phyloP scores from a whole-genome alignment of 2,888 invertebrate species.

The Eristalis arbustorum region DNA sequence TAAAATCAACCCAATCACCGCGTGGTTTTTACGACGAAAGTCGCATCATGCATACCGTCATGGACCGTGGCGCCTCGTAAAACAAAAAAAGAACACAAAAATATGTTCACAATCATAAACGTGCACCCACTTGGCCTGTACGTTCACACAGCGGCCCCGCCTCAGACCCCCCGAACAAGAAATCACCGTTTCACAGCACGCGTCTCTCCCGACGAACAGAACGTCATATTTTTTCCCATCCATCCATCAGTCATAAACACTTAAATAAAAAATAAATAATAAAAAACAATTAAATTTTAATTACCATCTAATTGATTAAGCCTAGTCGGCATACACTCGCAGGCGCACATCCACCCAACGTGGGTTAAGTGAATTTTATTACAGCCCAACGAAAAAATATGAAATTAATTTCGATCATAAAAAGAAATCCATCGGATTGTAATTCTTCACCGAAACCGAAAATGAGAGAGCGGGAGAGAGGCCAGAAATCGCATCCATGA shows the following conservation, averaged over 20 bases:
- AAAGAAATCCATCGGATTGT: slow-evolving; percentile 27
- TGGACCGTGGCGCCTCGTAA: slow-evolving; percentile 37
- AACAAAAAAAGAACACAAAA: no score
- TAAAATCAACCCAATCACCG: not conserved
- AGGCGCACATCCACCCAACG: not conserved
- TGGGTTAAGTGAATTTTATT: slow-evolving; percentile 52
- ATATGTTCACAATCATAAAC: slow-evolving; percentile 15
- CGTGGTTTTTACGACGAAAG: slow-evolving; percentile 20
- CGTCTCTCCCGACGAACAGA: slow-evolving; percentile 17
- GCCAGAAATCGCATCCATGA: slow-evolving; percentile 6
- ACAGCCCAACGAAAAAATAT: slow-evolving; percentile 27
- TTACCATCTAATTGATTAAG: slow-evolving; percentile 65
- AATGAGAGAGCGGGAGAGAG: no score
- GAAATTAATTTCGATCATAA: slow-evolving; percentile 62
- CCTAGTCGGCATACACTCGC: slow-evolving; percentile 14
- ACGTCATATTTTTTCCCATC: slow-evolving; percentile 18
- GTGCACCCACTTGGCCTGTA: not conserved
- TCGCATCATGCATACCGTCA: not conserved
- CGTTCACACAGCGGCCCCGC: no score
- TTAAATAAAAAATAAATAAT: slow-evolving; percentile 63
- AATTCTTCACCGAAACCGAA: not conserved
- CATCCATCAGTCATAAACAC: slow-evolving; percentile 32
- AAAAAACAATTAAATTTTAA: slow-evolving; percentile 64
- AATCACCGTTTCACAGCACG: slow-evolving; percentile 1
- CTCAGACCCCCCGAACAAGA: not conserved